Evolutionary conservation across 2,888 invertebrate species (phyloP).

Genomic region (Romanomermis culicivorax): DNA sequence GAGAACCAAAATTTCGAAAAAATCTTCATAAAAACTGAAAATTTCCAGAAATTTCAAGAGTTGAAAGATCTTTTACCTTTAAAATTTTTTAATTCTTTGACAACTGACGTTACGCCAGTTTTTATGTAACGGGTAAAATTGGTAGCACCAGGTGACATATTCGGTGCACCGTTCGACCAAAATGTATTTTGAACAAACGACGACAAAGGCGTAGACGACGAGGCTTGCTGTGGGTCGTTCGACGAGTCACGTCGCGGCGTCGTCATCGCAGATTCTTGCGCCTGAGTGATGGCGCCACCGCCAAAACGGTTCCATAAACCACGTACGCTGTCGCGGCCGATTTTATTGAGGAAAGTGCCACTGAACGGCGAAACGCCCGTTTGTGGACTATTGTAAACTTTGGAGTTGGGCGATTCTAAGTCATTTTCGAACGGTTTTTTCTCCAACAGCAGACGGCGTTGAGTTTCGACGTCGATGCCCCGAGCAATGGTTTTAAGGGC

Average conservation of each 20-base stretch:
- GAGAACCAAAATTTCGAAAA: no score
- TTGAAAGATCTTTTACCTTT: no score
- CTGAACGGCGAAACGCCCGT: not conserved
- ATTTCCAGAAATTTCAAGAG: no score
- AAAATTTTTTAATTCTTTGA: no score
- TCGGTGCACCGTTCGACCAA: not conserved
- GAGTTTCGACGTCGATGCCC: not conserved
- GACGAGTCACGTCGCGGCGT: not conserved
- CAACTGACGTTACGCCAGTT: constrained; percentile 13
- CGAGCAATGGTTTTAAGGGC: no score
- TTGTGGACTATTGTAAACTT: not conserved
- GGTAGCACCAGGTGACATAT: constrained; percentile 11
- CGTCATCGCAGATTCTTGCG: not conserved
- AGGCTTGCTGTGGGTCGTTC: not conserved
- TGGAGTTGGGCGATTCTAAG: not conserved
- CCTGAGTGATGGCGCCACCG: not conserved
- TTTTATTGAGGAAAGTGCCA: not conserved
- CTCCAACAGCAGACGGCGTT: not conserved
- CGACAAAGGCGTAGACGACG: not conserved
- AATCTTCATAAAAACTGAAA: no score
- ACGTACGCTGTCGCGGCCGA: not conserved
- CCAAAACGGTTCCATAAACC: not conserved
- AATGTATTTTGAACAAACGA: not conserved
- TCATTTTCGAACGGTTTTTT: constrained; percentile 4
- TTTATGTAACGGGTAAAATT: not conserved